Evolutionary conservation across 2,113 vertebrate species (phyloP).

Genomic region (Brachyistius frenatus): DNA sequence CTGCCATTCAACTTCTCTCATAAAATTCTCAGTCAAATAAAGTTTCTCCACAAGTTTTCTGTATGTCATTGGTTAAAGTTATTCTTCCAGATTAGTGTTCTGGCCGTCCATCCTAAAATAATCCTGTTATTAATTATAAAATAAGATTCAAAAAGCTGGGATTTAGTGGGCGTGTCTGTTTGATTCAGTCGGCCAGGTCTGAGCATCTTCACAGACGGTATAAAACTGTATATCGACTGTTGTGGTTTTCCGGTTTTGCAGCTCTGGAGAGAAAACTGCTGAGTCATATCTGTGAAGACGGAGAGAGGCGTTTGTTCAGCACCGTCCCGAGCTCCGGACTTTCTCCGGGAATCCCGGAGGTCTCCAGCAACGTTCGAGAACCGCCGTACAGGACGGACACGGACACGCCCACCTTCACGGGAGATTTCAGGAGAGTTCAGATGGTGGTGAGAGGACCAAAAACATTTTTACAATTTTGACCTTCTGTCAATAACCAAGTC

Average conservation of each 20-base stretch:
- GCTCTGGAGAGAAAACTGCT: slow-evolving; percentile 87
- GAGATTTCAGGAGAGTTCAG: slow-evolving; percentile 60
- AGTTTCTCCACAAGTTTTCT: too few species aligned
- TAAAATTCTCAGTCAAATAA: too few species aligned
- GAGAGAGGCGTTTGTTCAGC: slow-evolving; percentile 72
- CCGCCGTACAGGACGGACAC: slow-evolving; percentile 52
- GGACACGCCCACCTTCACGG: slow-evolving; percentile 53
- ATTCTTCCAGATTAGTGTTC: too few species aligned
- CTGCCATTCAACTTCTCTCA: too few species aligned
- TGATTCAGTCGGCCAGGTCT: too few species aligned
- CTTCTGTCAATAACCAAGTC: neutral
- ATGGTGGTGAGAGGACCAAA: slow-evolving; percentile 56
- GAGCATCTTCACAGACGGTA: neutral
- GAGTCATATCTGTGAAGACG: slow-evolving; percentile 83
- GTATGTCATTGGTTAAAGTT: too few species aligned
- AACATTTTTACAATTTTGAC: neutral
- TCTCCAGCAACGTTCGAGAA: slow-evolving; percentile 24
- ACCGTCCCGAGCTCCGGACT: slow-evolving; percentile 50
- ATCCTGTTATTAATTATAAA: too few species aligned
- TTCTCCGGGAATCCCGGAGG: slow-evolving; percentile 54
- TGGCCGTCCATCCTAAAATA: too few species aligned
- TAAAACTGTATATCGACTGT: neutral
- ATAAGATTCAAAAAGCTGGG: too few species aligned
- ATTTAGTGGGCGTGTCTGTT: too few species aligned
- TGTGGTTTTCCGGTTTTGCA: slow-evolving; percentile 34